Evolutionary conservation across 1,140 invertebrate genomes (phyloP).

Genomic region (Sycophila sp.): DNA sequence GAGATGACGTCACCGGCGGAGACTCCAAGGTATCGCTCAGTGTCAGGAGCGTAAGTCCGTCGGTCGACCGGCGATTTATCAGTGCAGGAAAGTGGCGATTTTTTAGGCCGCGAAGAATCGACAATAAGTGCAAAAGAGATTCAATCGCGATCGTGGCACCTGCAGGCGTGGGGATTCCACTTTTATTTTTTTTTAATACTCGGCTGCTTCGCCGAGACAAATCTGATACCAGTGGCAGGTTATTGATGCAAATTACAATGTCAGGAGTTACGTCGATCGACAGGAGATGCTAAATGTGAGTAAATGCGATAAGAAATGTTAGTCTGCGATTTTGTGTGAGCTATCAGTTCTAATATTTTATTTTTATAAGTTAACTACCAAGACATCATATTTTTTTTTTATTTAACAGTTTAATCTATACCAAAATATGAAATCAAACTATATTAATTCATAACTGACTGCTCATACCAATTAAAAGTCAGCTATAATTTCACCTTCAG

Average conservation of each 20-base stretch:
- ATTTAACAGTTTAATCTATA: no score
- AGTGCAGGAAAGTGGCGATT: constrained; percentile 1
- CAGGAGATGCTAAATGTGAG: neutral
- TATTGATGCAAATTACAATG: constrained; percentile 20
- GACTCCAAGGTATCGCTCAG: constrained; percentile 11
- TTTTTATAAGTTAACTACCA: no score
- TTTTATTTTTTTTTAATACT: neutral
- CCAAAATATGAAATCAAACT: no score
- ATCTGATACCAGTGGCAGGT: neutral
- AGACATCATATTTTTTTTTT: no score
- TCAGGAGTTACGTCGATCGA: neutral
- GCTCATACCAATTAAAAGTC: no score
- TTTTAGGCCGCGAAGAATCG: neutral
- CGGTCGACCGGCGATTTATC: neutral
- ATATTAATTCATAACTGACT: no score
- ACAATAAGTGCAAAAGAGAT: neutral
- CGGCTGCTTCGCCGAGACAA: neutral
- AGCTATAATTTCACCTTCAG: no score
- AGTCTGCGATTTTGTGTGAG: no score
- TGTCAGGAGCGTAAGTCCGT: neutral
- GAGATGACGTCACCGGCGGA: neutral
- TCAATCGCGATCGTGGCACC: neutral
- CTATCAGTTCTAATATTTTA: no score
- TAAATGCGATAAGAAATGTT: neutral
- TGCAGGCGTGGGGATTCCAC: neutral